Evolutionary conservation across 2,888 invertebrate species (phyloP), one percentile per base, ranked within the genome.

Genomic region (Rotaria sp.): DNA sequence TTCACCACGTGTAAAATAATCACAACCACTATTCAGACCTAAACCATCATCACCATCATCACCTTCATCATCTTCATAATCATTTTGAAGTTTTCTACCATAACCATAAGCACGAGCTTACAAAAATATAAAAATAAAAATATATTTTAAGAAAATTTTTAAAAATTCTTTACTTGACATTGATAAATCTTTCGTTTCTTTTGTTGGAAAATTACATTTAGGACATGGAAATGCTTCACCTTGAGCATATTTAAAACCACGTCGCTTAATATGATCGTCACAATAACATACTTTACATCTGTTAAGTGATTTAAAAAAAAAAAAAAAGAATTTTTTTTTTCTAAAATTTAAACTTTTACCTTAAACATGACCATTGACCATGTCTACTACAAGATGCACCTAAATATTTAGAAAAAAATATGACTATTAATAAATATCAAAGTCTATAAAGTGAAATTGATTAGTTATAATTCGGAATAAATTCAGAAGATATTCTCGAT

Each of bases 321-420:
- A 26, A 41, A 85, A 59, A 35, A 3, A 57, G 48, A n/a, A n/a
- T 52, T 45, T 86, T n/a, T 75, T 75, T 26, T 3, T 41, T 24
- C 24, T 0, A 26, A n/a, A 18, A 75, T 5, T 7, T 11, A 21
- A 10, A 2, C 2, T 41, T 41, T 45, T 80, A 80, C 89, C 95
- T 94, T 89, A 97, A 93, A 91, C 97, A 97, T 8, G 96, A 96
- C 92, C 96, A 96, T 92, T 97, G 96, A 0, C 97, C 96, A 88
- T 96, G 92, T 87, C 95, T 94, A 92, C 97, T 97, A 91, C 97
- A 97, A 1, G 96, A 96, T 95, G 91, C 95, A 45, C 80, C 95
- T 95, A 91, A 86, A 91, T 90, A 85, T 13, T 59, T 45, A 45
- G 7, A 5, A n/a, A 45, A 8, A 45, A 11, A 45, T 50, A 50